Evolutionary conservation across 2,888 invertebrate species (phyloP).

Genomic region (Stenoptilia bipunctidactyla): DNA sequence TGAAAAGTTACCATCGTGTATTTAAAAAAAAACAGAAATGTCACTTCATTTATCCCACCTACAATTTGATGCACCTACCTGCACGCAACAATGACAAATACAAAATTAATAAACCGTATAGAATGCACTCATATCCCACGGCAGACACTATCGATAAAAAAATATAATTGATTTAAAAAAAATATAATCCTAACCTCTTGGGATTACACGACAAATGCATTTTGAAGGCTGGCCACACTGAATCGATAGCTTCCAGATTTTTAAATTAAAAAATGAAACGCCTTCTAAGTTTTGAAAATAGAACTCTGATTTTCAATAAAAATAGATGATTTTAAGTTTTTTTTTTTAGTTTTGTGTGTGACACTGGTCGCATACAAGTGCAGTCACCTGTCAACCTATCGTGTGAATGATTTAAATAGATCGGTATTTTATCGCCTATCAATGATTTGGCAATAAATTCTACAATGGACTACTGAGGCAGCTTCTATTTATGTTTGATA

Average conservation of each 20-base stretch:
- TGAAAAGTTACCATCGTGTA: too few species aligned
- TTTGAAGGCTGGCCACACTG: conserved; percentile 59
- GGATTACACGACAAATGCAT: conserved; percentile 70
- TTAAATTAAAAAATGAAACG: conserved; percentile 34
- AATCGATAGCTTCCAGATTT: conserved; percentile 41
- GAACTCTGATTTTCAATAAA: neutral
- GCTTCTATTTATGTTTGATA: conserved; percentile 32
- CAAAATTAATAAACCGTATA: conserved; percentile 50
- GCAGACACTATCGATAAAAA: conserved; percentile 20
- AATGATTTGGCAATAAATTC: conserved; percentile 59
- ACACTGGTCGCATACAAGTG: conserved; percentile 36
- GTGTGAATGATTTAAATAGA: conserved; percentile 37
- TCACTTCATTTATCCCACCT: too few species aligned
- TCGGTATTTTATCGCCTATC: conserved; percentile 44
- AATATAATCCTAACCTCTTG: conserved; percentile 56
- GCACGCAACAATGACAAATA: conserved; percentile 31
- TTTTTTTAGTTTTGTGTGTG: conserved; percentile 12
- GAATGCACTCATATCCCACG: conserved; percentile 48
- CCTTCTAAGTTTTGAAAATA: conserved; percentile 17
- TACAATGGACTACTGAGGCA: conserved; percentile 46
- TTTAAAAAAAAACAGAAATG: too few species aligned
- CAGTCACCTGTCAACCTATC: conserved; percentile 46
- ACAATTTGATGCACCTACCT: conserved; percentile 14
- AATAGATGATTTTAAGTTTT: too few species aligned
- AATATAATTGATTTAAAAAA: conserved; percentile 27